Base-by-base conservation (phyloP, 2,888 invertebrate species). In the Sinhomidia bicolor region DNA sequence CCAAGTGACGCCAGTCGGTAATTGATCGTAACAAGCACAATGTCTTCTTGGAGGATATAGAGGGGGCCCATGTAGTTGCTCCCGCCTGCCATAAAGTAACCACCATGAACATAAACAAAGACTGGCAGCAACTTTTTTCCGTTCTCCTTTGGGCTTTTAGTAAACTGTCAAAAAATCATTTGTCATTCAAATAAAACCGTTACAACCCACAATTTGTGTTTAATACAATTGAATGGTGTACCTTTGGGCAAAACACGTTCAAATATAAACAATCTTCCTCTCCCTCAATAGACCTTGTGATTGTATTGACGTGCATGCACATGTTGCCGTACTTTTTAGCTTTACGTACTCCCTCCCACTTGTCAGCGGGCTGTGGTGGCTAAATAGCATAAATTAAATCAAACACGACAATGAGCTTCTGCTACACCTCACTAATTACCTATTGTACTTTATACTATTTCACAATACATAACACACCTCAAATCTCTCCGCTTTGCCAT, bases 61-160 rank as follows among this genome's bases (percentile, higher is more conserved):
- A 94, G 94, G 0, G 95, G 94, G 1, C 95, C 95, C 17, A 94
- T 89, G 12, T 92, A 91, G 17, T 94, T 94, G 41, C 93, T 93
- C 0, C 94, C 93, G 7, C 95, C 95, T 5, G 94, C 93, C 90
- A 95, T 94, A 92, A 94, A 95, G 12, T 94, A 95, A 0, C 95
- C 95, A 57, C 94, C 95, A 92, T 94, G 94, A 85, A 95, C 94
- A 85, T 94, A 94, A 0, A 95, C 94, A 94, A 95, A 94, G 0
- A 95, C 95, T 0, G 94, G 94, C n/a, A 82, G 26, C 81, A 88
- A 32, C 65, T 78, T 82, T 9, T n/a, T 60, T 1, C 36, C 47
- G 14, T 41, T 78, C 26, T 51, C 32, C n/a, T 23, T 36, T 1
- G 79, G 47, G 20, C 57, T 41, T 32, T 79, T 57, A 0, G 76